Percentiles rank a stretch among this genome's conserved stretches.
Conservation (phyloP, 2,113 vertebrate genomes). For the Oncorhynchus masou region DNA sequence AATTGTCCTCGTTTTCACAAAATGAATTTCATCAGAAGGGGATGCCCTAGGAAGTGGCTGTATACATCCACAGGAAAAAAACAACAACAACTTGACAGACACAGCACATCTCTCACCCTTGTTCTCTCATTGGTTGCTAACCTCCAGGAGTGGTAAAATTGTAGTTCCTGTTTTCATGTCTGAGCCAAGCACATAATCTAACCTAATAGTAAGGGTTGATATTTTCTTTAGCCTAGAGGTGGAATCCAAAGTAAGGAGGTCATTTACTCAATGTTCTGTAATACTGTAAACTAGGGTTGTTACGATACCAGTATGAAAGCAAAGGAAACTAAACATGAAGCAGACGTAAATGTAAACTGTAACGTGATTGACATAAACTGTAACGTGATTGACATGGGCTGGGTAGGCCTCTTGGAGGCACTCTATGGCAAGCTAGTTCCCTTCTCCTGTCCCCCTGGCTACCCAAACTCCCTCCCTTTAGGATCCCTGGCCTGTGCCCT, state of each 20-base stretch:
- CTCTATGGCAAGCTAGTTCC: not conserved
- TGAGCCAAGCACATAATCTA: too few species aligned
- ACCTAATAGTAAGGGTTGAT: too few species aligned
- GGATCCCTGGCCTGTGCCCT: slow-evolving; percentile 52
- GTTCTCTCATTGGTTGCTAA: not conserved
- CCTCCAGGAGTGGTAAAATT: not conserved
- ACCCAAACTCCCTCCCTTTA: slow-evolving; percentile 51
- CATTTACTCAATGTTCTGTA: not conserved
- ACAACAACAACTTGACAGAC: slow-evolving; percentile 11
- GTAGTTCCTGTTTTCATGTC: too few species aligned
- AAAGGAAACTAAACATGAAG: too few species aligned
- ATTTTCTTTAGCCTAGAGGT: not conserved
- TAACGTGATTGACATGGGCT: not conserved
- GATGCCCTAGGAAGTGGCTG: slow-evolving; percentile 32
- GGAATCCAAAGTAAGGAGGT: not conserved
- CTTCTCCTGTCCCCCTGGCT: slow-evolving; percentile 30
- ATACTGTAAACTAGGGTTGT: slow-evolving; percentile 2
- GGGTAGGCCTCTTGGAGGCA: not conserved
- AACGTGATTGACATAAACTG: too few species aligned
- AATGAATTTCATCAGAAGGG: slow-evolving; percentile 57
- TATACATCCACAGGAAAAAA: slow-evolving; percentile 34
- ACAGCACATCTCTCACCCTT: not conserved
- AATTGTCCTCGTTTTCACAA: slow-evolving; percentile 72
- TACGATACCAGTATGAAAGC: not conserved
- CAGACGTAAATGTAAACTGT: too few species aligned